Percentiles rank a stretch among this genome's conserved stretches.
phyloP scores from a whole-genome alignment of 2,888 invertebrate genomes.

The Lasioglossum marginatum region DNA sequence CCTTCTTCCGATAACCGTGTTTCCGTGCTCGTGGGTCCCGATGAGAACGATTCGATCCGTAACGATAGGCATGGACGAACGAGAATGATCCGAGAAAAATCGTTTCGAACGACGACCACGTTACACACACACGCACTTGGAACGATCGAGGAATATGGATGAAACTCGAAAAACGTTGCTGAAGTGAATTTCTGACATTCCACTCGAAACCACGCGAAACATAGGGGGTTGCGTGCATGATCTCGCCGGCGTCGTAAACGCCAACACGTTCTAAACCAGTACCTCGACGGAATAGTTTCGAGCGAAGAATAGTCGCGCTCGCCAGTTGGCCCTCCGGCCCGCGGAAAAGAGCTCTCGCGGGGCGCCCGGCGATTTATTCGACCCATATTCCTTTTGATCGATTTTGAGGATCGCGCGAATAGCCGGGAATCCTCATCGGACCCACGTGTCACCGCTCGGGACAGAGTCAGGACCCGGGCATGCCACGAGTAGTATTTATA shows the following conservation, averaged over 20 bases:
- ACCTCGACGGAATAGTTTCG: conserved; percentile 30
- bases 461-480: conserved; percentile 62
- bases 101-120: neutral
- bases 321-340: neutral
- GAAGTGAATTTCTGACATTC: conserved; percentile 52
- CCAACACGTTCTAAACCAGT: conserved; percentile 27
- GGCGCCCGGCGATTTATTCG: conserved; percentile 11
- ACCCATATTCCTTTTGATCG: conserved; percentile 12
- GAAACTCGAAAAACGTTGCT: conserved; percentile 22
- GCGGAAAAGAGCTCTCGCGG: neutral
- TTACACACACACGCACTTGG: neutral
- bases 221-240: conserved; percentile 27
- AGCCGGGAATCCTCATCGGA: conserved; percentile 19
- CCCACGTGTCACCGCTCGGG: conserved; percentile 43
- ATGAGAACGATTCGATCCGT: conserved; percentile 12
- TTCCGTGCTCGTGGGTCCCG: conserved; percentile 35
- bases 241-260: conserved; percentile 29
- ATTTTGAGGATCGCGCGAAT: conserved; percentile 15
- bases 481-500: conserved; percentile 81
- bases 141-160: conserved; percentile 16
- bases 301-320: conserved; percentile 21
- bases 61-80: neutral
- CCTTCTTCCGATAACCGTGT: conserved; percentile 42
- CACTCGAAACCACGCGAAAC: conserved; percentile 41
- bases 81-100: neutral